These are phyloP conservation scores for Pristionchus maxplancki DNA, from an alignment of 2,888 invertebrate genomes.

Conservation along the genomic window DNA sequence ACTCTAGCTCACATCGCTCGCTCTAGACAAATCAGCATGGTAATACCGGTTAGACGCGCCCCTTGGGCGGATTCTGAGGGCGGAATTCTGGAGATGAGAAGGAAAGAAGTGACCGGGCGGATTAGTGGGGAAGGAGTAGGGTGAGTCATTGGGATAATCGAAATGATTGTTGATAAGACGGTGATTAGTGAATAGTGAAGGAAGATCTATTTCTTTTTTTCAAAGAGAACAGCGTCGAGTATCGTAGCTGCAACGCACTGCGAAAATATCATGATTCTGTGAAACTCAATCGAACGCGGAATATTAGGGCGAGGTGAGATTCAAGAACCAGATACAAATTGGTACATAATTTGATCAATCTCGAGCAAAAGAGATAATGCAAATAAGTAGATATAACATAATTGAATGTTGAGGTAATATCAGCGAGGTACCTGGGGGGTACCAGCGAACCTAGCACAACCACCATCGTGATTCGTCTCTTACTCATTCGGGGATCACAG, in stretches of 20 bases:
- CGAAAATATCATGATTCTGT: neutral
- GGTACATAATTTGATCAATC: too few relatives aligned
- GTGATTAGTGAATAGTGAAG: too few relatives aligned
- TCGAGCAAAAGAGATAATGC: too few relatives aligned
- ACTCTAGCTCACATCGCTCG: too few relatives aligned
- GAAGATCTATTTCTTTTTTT: too few relatives aligned
- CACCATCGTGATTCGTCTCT: neutral
- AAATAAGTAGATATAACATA: too few relatives aligned
- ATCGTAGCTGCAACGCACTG: neutral
- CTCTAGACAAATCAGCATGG: conserved; percentile 2
- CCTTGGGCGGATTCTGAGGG: neutral
- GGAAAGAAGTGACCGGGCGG: neutral
- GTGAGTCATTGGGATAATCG: neutral
- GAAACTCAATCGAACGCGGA: neutral
- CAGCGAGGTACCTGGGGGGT: too few relatives aligned
- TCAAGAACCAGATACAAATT: too few relatives aligned
- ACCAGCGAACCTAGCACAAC: neutral
- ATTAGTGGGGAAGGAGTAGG: neutral
- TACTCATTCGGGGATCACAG: conserved; percentile 1
- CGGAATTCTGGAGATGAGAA: neutral
- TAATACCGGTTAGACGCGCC: conserved; percentile 37
- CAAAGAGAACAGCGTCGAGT: neutral
- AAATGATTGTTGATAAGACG: too few relatives aligned
- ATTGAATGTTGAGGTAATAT: too few relatives aligned
- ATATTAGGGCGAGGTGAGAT: neutral